Evolutionary conservation across 1,140 invertebrate genomes (phyloP).

Genomic region (Laupala kohalensis): DNA sequence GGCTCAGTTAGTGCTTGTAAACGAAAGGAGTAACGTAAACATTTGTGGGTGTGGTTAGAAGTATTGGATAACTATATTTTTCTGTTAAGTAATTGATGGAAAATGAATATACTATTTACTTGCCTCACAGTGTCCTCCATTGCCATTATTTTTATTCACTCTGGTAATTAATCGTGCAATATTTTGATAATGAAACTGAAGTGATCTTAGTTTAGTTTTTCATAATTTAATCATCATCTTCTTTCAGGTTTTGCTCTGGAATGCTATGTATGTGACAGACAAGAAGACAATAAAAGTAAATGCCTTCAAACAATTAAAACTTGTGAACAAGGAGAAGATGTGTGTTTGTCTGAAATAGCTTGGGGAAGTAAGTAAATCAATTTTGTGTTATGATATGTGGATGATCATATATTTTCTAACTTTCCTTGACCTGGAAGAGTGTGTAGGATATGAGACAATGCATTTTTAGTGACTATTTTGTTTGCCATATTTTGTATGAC

Average conservation of each 20-base stretch:
- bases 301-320: conserved; percentile 84
- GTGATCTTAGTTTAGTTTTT: too few species aligned
- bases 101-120: too few species aligned
- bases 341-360: conserved; percentile 74
- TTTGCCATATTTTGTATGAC: not conserved
- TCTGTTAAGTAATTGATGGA: too few species aligned
- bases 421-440: conserved; percentile 1
- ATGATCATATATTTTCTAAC: conserved; percentile 9
- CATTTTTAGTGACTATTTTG: not conserved
- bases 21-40: too few species aligned
- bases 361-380: conserved; percentile 64
- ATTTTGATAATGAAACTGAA: too few species aligned
- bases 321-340: conserved; percentile 75
- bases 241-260: conserved; percentile 56
- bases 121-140: too few species aligned
- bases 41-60: too few species aligned
- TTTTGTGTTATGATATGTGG: conserved; percentile 4
- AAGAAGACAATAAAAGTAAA: conserved; percentile 87
- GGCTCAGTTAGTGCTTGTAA: too few species aligned
- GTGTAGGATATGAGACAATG: not conserved
- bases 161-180: too few species aligned
- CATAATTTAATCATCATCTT: not conserved
- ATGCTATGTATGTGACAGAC: conserved; percentile 88
- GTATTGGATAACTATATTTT: too few species aligned
- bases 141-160: too few species aligned